Conservation (phyloP, 2,888 invertebrate species). For the Brenthis ino region DNA sequence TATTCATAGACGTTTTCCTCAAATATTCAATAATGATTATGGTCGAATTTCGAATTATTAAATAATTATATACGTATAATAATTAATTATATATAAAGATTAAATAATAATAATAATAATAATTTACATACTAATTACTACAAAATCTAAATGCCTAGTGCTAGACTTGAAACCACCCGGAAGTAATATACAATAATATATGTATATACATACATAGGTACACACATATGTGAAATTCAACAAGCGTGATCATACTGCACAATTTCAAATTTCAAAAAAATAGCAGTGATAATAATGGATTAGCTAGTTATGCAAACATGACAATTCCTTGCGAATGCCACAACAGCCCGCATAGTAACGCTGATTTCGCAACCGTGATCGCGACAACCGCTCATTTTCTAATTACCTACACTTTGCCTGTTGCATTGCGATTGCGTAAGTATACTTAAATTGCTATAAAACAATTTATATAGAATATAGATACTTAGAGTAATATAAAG, state of each 20-base stretch:
- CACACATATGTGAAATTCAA: neutral
- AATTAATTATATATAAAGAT: neutral
- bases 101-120: no score
- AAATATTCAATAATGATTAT: no score
- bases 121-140: neutral
- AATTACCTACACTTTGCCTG: constrained; percentile 60
- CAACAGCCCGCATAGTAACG: constrained; percentile 76
- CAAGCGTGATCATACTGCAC: constrained; percentile 11
- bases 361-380: constrained; percentile 53
- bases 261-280: constrained; percentile 19
- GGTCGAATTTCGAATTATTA: no score
- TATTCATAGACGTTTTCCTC: no score
- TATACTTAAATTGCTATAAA: constrained; percentile 27
- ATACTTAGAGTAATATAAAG: constrained; percentile 11
- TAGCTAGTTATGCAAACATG: constrained; percentile 50
- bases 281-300: constrained; percentile 31
- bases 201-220: neutral
- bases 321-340: constrained; percentile 52
- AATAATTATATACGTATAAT: no score
- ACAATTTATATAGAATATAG: constrained; percentile 44
- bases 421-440: constrained; percentile 60
- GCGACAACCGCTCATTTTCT: constrained; percentile 62
- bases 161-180: neutral
- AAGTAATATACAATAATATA: neutral
- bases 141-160: neutral